Percentiles rank a stretch among this genome's conserved stretches.
Evolutionary conservation across 2,113 vertebrate genomes (phyloP).

Genomic region (Lamprologus speciosus): DNA sequence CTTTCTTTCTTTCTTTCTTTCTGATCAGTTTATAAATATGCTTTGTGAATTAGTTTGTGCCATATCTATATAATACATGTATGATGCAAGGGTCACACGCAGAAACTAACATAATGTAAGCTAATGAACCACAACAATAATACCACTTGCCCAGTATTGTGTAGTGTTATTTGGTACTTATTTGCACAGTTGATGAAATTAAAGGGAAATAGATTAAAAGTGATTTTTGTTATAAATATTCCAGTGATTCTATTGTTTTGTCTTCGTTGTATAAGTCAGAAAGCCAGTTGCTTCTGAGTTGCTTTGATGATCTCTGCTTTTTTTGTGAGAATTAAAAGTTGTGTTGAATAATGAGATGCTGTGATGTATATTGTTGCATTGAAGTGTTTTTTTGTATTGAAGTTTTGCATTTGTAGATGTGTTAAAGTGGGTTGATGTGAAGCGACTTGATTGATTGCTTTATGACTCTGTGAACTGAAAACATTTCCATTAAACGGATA

Average conservation of each 20-base stretch:
- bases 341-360: background rate
- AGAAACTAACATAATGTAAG: background rate
- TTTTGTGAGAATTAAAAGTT: accelerated
- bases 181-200: background rate
- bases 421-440: background rate
- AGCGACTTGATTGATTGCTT: background rate
- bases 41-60: background rate
- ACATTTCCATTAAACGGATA: background rate
- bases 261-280: background rate
- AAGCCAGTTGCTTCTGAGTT: background rate
- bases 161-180: background rate
- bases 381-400: background rate
- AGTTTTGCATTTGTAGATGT: background rate
- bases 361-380: background rate
- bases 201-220: background rate
- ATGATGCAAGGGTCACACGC: accelerated
- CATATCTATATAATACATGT: background rate
- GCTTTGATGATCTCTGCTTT: background rate
- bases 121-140: background rate
- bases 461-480: background rate
- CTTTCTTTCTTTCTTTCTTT: background rate
- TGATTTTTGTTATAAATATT: background rate
- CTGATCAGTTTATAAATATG: background rate
- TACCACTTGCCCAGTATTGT: background rate
- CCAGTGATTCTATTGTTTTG: background rate